Evolutionary conservation across 2,797 vertebrate species (phyloP), one percentile per base, ranked within the genome.

Genomic region (Cossypha dichroa): DNA sequence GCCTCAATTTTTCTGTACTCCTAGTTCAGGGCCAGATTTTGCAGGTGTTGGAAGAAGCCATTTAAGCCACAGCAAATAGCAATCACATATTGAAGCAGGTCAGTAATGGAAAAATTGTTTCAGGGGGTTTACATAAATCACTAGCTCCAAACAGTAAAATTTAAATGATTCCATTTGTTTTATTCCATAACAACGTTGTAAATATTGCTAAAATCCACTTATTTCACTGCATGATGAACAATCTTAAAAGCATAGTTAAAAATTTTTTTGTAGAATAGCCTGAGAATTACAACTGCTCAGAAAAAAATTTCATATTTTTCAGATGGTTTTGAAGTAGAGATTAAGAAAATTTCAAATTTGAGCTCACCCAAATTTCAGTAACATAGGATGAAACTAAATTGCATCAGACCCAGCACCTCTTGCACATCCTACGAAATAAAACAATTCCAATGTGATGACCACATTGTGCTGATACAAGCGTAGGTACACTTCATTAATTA

Each of bases 391-490:
- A 67, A 73, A 59, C 18, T 43, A 11, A 36, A 63, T 92, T 78
- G 87, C 79, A 72, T 74, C 77, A 91, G 66, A 87, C 11, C 13
- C 31, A 18, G 54, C n/a, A 60, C 13, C 45, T 85, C 64, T 83
- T 82, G 46, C 86, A 68, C 41, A 85, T 52, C 33, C 55, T 87
- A 74, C 72, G 84, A 94, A 87, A 68, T 63, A 94, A 88, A 90
- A 52, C 51, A 72, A 75, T 83, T 83, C 81, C 75, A 80, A 29
- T 21, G 11, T 75, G 78, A 73, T 81, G 59, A 90, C 55, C 79
- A 73, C 28, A 54, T 23, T 20, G 38, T 89, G 87, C 78, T 89
- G 89, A 86, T 69, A 77, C 2, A 90, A 94, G 38, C 66, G 88
- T 56, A 82, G 15, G 45, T 7, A 60, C 17, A 15, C 29, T 72